These are phyloP conservation scores for Sipha maydis DNA, from an alignment of 2,888 invertebrate species.

Conservation along the genomic window DNA sequence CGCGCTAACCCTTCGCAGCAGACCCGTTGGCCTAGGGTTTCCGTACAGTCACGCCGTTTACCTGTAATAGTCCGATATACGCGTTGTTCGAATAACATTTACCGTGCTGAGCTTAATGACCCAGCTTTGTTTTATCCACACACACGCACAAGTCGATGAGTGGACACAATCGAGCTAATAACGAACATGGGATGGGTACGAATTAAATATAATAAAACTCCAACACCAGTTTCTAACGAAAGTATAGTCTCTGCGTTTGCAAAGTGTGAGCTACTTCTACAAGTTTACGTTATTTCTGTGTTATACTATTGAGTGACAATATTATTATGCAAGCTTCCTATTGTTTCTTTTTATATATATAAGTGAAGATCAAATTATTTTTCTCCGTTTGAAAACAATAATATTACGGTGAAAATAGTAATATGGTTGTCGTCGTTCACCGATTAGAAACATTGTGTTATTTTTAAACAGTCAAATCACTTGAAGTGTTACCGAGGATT, in stretches of 20 bases:
- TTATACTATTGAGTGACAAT: too few species aligned
- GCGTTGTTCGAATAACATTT: slow-evolving; percentile 29
- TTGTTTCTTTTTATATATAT: too few species aligned
- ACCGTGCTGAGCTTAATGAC: slow-evolving; percentile 34
- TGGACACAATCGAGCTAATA: not conserved
- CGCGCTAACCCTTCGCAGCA: not conserved
- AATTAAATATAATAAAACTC: not conserved
- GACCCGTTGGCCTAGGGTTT: not conserved
- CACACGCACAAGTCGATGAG: not conserved
- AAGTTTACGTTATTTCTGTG: too few species aligned
- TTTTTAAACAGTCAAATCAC: too few species aligned
- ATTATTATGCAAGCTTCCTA: too few species aligned
- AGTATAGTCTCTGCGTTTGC: not conserved
- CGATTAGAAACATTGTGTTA: too few species aligned
- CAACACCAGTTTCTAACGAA: not conserved
- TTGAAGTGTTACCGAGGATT: too few species aligned
- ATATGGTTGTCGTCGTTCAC: too few species aligned
- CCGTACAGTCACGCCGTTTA: not conserved
- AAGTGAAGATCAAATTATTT: too few species aligned
- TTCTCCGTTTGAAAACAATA: too few species aligned
- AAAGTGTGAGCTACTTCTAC: too few species aligned
- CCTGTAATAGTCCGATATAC: slow-evolving; percentile 42
- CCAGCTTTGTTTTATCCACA: slow-evolving; percentile 22
- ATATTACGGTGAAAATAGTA: too few species aligned
- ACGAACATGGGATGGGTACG: not conserved